Evolutionary conservation across 1,140 invertebrate genomes (phyloP).

Genomic region (Aporrectodea caliginosa): DNA sequence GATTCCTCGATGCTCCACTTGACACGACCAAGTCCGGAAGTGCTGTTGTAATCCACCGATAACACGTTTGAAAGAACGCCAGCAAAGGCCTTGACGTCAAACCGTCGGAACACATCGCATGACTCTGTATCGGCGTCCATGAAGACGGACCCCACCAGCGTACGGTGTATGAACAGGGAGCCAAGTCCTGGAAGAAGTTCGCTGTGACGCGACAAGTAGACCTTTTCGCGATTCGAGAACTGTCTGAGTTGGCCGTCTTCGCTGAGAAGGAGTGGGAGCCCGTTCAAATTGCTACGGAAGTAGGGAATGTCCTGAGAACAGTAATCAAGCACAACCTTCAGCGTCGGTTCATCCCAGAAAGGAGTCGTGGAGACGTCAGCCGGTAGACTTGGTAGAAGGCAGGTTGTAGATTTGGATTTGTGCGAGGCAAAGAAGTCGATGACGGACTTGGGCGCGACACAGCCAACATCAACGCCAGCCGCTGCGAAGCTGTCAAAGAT

Average conservation of each 20-base stretch:
- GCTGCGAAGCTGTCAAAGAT: conserved; percentile 29
- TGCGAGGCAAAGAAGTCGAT: conserved; percentile 15
- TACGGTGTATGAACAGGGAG: conserved; percentile 25
- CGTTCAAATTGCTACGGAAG: conserved; percentile 26
- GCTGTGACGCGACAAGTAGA: conserved; percentile 20
- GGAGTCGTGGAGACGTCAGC: conserved; percentile 22
- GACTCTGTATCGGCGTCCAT: conserved; percentile 27
- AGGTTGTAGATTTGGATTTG: conserved; percentile 3
- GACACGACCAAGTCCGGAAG: background rate
- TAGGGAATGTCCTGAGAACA: conserved; percentile 16
- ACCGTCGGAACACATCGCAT: conserved; percentile 24
- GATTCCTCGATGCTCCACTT: background rate
- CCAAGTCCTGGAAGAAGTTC: conserved; percentile 17
- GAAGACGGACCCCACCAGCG: conserved; percentile 26
- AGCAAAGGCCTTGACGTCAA: conserved; percentile 27
- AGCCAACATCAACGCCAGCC: conserved; percentile 26
- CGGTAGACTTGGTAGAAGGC: conserved; percentile 9
- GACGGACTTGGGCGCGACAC: conserved; percentile 20
- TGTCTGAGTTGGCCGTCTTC: conserved; percentile 21
- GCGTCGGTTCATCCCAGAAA: conserved; percentile 18
- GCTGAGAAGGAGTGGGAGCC: conserved; percentile 27
- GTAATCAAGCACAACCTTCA: conserved; percentile 27
- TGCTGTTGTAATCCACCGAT: background rate
- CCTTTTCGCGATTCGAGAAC: conserved; percentile 25
- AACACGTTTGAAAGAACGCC: conserved; percentile 9